Evolutionary conservation across 1,140 invertebrate species (phyloP), one percentile per base, ranked within the genome.

Genomic region (Drosophila funebris): DNA sequence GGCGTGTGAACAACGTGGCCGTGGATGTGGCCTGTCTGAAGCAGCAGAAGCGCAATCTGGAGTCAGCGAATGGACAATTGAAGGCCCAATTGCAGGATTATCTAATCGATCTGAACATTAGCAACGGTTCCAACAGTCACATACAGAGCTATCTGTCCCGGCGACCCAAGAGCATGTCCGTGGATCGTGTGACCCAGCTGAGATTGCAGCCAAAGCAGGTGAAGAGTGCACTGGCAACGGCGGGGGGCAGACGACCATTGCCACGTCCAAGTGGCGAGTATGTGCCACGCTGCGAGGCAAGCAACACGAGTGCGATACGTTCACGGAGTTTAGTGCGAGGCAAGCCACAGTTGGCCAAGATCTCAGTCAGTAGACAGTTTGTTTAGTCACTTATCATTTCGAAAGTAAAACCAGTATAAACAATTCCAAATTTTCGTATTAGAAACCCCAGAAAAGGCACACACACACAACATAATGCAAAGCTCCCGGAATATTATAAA

Each of bases 91-190:
- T 92, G 11, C 90, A 92, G 56, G 83, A 91, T 0, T 85, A 91
- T 57, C 63, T 92, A 24, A 78, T 84, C n/a, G 73, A 89, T 29
- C 39, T 92, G 33, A 92, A 90, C 29, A 78, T 92, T 0, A 75
- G 73, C 41, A 77, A 77, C n/a, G 91, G 91, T n/a, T 87, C 74
- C 31, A 91, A 90, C 18, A 77, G 76, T 2, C 81, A 90, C 31
- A 53, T 89, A 7, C 80, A 91, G 31, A 79, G 81, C 3, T 88
- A 91, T 63, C 48, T 91, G 2, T 69, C 76, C n/a, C 66, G 80
- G 0, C 73, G 91, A 4, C 91, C 91, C 24, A 83, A 74, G 22
- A 92, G 91, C 46, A 92, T 92, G 90, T 80, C 88, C n/a, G 87
- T 92, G 16, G 90, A 92, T 41, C 77, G 84, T 4, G 85, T 91